Evolutionary conservation across 2,113 vertebrate genomes (phyloP), one percentile per base, ranked within the genome.

Genomic region (Benitochromis conjunctus): DNA sequence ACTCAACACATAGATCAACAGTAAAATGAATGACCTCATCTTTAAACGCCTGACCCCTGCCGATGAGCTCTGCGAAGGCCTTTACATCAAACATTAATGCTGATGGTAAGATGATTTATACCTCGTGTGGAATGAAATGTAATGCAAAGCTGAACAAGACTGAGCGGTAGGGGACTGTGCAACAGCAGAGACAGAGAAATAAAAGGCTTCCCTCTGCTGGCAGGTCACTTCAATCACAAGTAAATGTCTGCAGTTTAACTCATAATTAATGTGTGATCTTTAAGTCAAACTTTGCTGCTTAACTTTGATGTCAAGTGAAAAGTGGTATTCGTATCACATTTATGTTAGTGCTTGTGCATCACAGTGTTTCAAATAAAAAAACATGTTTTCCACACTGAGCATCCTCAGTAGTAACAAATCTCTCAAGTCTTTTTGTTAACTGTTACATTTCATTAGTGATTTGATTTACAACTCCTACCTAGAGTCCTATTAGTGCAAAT

Each of bases 401-500:
- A 1, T 69, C 2, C 64, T 46, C 66, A 1, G 66, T 38, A 26
- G 21, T 16, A 46, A 26, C 66, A 43, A 69, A 43, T 43, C 4
- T 69, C 18, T 62, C 0, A 62, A 62, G 0, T 43, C 12, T 69
- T 41, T 12, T 7, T 66, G n/a, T 24, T 43, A 69, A 43, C 16
- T 43, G 36, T 24, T 69, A 43, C n/a, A 16, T 0, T 69, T 66
- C 0, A 41, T 41, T 66, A 7, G n/a, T 46, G 4, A 24, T 46
- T 1, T 16, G 0, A 24, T 0, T 71, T 26, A 0, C n/a, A 16
- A 46, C 21, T 26, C n/a, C 5, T 46, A 43, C 3, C 9, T 46
- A 26, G 26, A 26, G 2, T 26, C 26, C 26, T 43, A 6, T 46
- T 0, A 13, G 36, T 41, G n/a, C 4, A 46, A 46, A 71, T 24